Evolutionary conservation across 2,113 vertebrate species (phyloP).

Genomic region (Vidua macroura): DNA sequence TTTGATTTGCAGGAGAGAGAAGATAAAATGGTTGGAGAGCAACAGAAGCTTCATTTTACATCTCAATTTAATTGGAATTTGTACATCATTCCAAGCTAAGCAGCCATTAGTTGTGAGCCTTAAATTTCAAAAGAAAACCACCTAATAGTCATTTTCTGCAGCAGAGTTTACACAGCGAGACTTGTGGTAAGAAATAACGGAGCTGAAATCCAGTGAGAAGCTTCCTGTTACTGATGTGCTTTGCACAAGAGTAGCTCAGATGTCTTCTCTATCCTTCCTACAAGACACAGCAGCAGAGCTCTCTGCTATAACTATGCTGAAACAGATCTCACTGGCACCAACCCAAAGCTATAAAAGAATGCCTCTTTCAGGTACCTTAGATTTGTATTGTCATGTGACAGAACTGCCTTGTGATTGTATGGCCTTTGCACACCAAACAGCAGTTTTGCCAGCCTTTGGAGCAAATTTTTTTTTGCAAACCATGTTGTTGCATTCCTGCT

Average conservation of each 20-base stretch:
- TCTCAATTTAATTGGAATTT: background rate
- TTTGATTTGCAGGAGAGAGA: background rate
- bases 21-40: background rate
- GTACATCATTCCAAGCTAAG: background rate
- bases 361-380: background rate
- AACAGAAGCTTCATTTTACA: background rate
- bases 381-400: background rate
- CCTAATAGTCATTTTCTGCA: background rate
- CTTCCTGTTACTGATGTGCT: background rate
- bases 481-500: background rate
- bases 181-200: background rate
- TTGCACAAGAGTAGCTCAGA: background rate
- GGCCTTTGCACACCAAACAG: background rate
- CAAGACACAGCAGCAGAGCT: background rate
- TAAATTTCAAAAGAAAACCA: background rate
- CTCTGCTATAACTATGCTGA: background rate
- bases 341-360: background rate
- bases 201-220: background rate
- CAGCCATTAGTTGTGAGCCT: background rate
- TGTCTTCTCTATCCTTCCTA: background rate
- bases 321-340: background rate
- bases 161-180: background rate
- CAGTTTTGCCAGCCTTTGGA: background rate
- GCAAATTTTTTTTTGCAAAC: background rate
- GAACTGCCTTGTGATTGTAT: background rate